These are phyloP conservation scores for Sarcophaga peregrina DNA, from an alignment of 1,140 invertebrate species.

Conservation along the genomic window DNA sequence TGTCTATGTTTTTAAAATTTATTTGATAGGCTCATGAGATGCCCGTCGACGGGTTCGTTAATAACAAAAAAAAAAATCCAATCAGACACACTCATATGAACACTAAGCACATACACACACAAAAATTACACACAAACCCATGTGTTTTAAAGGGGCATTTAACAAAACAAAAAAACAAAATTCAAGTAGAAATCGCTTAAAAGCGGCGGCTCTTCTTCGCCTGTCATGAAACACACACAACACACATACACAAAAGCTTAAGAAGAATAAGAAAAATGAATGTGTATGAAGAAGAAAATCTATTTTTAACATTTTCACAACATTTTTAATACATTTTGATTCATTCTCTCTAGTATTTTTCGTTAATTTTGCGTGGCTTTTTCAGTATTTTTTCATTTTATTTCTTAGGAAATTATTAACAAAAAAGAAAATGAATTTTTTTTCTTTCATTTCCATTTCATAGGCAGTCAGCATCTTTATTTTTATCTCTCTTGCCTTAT, in stretches of 20 bases:
- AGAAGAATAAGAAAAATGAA: neutral
- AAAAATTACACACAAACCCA: neutral
- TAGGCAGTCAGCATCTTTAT: neutral
- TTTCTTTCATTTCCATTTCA: too few relatives aligned
- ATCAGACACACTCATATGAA: neutral
- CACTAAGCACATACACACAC: neutral
- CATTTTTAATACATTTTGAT: neutral
- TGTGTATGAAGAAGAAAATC: neutral
- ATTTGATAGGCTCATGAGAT: too few relatives aligned
- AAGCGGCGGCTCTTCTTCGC: slow-evolving; percentile 23
- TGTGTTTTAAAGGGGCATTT: too few relatives aligned
- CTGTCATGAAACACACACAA: neutral
- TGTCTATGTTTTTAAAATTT: too few relatives aligned
- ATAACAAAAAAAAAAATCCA: too few relatives aligned
- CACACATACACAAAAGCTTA: too few relatives aligned
- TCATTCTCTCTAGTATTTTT: too few relatives aligned
- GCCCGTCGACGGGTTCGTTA: too few relatives aligned
- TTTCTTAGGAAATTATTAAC: too few relatives aligned
- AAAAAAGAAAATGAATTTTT: too few relatives aligned
- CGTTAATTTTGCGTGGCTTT: too few relatives aligned
- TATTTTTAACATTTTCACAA: slow-evolving; percentile 25
- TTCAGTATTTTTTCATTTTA: too few relatives aligned
- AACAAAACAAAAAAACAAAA: neutral
- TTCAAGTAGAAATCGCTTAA: neutral
- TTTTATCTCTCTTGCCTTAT: neutral